Evolutionary conservation across 1,140 invertebrate genomes (phyloP).

Genomic region (Gryon sp.): DNA sequence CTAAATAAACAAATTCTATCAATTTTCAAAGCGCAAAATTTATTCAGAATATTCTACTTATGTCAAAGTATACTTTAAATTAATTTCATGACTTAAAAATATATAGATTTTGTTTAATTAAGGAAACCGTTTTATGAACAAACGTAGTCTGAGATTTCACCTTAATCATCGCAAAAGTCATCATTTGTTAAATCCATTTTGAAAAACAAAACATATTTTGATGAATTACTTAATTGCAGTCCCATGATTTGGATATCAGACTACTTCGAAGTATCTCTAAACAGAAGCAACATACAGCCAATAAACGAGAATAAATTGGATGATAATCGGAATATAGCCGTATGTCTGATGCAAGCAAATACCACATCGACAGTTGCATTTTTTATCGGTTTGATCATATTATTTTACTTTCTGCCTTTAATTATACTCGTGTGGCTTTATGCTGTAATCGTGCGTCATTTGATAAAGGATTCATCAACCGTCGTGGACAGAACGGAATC

Average conservation of each 20-base stretch:
- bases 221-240: constrained; percentile 71
- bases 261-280: constrained; percentile 70
- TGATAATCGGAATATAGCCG: constrained; percentile 51
- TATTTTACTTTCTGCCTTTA: constrained; percentile 89
- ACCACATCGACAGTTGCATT: constrained; percentile 42
- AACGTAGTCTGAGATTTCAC: background rate
- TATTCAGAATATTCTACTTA: no score
- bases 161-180: background rate
- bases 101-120: no score
- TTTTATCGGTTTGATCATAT: constrained; percentile 70
- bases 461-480: constrained; percentile 84
- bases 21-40: no score
- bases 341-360: constrained; percentile 73
- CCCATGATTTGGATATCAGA: constrained; percentile 75
- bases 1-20: no score
- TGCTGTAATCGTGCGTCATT: constrained; percentile 86
- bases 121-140: no score
- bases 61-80: no score
- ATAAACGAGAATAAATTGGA: constrained; percentile 5
- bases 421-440: constrained; percentile 88
- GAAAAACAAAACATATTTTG: constrained; percentile 37
- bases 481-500: constrained; percentile 82
- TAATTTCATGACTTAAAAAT: no score
- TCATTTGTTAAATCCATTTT: no score
- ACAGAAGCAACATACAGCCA: constrained; percentile 12